phyloP scores from a whole-genome alignment of 2,113 vertebrate species.

The Lamprotornis superbus region DNA sequence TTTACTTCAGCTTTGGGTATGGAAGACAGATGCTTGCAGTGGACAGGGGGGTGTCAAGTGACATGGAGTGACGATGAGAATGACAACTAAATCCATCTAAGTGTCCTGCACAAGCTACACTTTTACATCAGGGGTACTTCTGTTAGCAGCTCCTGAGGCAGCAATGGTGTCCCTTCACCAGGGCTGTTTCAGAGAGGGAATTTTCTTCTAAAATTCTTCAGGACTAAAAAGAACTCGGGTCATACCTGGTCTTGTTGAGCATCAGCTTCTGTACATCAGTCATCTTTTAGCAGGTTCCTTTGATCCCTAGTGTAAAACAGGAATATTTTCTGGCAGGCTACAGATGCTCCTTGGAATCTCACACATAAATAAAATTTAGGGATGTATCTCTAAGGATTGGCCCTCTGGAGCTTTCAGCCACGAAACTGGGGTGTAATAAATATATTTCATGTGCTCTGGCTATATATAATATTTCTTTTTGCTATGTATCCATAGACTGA shows the following conservation, averaged over 20 bases:
- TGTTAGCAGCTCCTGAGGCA: not conserved
- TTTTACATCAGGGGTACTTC: not conserved
- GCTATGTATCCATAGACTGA: not conserved
- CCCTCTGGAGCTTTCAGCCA: not conserved
- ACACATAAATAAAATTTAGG: not conserved
- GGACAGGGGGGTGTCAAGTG: not conserved
- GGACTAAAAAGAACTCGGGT: not conserved
- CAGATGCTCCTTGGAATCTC: not conserved
- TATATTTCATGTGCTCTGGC: not conserved
- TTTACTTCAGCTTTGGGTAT: not conserved
- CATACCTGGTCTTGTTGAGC: not conserved
- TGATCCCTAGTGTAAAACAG: not conserved
- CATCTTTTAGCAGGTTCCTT: not conserved
- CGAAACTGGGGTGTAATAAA: not conserved
- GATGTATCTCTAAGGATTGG: not conserved
- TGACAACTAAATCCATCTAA: not conserved
- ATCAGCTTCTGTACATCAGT: not conserved
- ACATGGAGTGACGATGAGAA: not conserved
- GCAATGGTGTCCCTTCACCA: not conserved
- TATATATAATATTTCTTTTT: not conserved
- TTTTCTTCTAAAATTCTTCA: not conserved
- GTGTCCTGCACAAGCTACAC: not conserved
- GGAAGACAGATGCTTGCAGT: not conserved
- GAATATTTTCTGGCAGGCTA: not conserved
- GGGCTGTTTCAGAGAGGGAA: not conserved